These are phyloP conservation scores for Anthonomus grandis DNA, from an alignment of 1,140 invertebrate species.

Conservation along the genomic window DNA sequence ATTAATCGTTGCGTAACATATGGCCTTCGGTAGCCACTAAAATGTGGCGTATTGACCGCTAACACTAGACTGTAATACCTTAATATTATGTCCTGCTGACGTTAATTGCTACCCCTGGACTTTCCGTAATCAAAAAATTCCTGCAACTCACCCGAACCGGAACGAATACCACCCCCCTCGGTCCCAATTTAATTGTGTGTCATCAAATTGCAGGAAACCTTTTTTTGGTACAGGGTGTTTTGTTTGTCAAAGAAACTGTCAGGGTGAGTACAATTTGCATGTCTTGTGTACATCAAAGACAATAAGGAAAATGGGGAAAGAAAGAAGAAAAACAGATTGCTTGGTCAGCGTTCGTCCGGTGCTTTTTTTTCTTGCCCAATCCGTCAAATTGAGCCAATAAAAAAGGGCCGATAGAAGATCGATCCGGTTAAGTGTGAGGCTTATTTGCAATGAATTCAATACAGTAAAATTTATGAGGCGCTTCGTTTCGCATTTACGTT, in stretches of 20 bases:
- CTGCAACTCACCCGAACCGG: no score
- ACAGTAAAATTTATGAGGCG: constrained; percentile 37
- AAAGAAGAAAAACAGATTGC: no score
- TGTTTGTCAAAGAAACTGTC: neutral
- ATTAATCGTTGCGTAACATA: constrained; percentile 24
- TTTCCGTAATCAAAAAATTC: no score
- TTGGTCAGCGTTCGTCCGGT: no score
- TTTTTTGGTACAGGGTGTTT: no score
- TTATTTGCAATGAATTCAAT: constrained; percentile 39
- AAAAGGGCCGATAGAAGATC: neutral
- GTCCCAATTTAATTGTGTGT: no score
- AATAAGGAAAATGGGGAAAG: no score
- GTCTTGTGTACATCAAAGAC: no score
- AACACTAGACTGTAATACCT: constrained; percentile 13
- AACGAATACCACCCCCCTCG: no score
- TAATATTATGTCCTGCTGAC: constrained; percentile 9
- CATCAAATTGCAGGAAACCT: no score
- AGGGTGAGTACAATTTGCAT: no score
- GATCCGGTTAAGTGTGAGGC: constrained; percentile 15
- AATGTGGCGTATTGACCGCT: constrained; percentile 11
- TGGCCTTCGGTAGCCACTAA: constrained; percentile 20
- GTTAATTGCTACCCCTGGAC: neutral
- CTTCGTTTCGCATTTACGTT: constrained; percentile 17
- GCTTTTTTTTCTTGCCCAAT: no score
- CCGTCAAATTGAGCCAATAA: neutral